Evolutionary conservation across 2,888 invertebrate species (phyloP).

Genomic region (Apocheima hispidaria): DNA sequence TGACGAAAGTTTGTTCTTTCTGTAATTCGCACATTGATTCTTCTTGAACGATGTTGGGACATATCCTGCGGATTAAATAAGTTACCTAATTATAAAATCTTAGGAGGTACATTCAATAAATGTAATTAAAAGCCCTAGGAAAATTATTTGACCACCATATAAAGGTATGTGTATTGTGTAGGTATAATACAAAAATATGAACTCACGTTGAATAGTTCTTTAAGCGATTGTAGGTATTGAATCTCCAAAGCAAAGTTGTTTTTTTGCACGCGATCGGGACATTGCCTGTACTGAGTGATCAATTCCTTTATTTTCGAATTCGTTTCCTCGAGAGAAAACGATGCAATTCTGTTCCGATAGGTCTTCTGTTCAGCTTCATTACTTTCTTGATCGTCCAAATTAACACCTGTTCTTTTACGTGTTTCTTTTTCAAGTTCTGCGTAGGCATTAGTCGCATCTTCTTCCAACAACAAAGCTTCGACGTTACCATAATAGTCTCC

Average conservation of each 20-base stretch:
- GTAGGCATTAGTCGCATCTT: conserved; percentile 37
- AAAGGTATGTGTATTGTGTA: neutral
- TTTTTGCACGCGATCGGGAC: conserved; percentile 6
- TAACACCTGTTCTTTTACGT: conserved; percentile 51
- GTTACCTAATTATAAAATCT: neutral
- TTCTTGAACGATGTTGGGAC: conserved; percentile 41
- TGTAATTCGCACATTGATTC: conserved; percentile 39
- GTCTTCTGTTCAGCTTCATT: conserved; percentile 22
- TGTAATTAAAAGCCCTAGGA: neutral
- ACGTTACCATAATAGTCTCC: conserved; percentile 41
- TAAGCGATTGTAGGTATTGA: conserved; percentile 48
- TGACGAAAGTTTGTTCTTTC: conserved; percentile 42
- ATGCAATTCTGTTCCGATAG: conserved; percentile 39
- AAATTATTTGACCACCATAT: neutral
- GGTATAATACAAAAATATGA: neutral
- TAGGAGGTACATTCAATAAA: neutral
- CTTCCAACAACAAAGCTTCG: conserved; percentile 36
- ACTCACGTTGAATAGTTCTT: conserved; percentile 62
- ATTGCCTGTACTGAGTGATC: conserved; percentile 38
- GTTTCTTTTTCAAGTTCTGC: conserved; percentile 48
- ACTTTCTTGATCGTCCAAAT: conserved; percentile 54
- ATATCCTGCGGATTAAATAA: conserved; percentile 53
- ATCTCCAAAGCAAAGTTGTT: conserved; percentile 38
- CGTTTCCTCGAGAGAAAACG: conserved; percentile 53
- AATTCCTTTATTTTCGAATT: conserved; percentile 46